Base-by-base conservation (phyloP, 1,140 invertebrate species). In the Globodera ellingtonae region DNA sequence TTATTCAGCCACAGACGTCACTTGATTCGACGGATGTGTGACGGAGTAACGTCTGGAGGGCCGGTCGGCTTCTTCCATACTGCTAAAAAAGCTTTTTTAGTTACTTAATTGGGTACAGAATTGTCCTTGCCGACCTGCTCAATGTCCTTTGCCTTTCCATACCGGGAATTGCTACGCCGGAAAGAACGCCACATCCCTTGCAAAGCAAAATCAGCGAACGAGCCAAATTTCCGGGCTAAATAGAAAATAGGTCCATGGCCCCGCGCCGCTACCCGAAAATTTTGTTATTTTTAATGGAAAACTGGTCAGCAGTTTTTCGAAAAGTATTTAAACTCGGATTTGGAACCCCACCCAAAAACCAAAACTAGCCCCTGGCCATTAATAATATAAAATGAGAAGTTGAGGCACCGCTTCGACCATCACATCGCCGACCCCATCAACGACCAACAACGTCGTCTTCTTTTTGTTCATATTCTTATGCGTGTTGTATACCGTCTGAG, bases 381-480 rank as follows among this genome's bases (percentile, higher is more conserved):
- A 35, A 35, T 35, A 35, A 35, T 35, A 35, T 35, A 24, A 44
- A 72, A 72, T 50, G 9, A n/a, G 44, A 73, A 48, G 24, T 21
- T 9, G 10, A 73, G 4, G 21, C 88, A 94, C 93, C 80, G 93
- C 93, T 91, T 95, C 94, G 80, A 92, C 91, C 69, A 95, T 90
- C 47, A 94, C 65, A 75, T 81, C 80, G 21, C 80, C 50, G 75
- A 93, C 93, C 80, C 92, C 91, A 85, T 95, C 94, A 79, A 95
- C 92, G 89, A 94, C 94, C 15, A 95, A 91, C n/a, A 95, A 92
- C 74, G 94, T 94, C 4, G 93, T 93, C 85, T 93, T 93, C 77
- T 93, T 92, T 89, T 94, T 94, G 85, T 94, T 93, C 87, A 94
- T 91, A 90, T 93, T 93, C 72, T 90, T 88, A 75, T 89, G 89